Evolutionary conservation across 2,888 invertebrate species (phyloP), one percentile per base, ranked within the genome.

Genomic region (Caenorhabditis angaria): DNA sequence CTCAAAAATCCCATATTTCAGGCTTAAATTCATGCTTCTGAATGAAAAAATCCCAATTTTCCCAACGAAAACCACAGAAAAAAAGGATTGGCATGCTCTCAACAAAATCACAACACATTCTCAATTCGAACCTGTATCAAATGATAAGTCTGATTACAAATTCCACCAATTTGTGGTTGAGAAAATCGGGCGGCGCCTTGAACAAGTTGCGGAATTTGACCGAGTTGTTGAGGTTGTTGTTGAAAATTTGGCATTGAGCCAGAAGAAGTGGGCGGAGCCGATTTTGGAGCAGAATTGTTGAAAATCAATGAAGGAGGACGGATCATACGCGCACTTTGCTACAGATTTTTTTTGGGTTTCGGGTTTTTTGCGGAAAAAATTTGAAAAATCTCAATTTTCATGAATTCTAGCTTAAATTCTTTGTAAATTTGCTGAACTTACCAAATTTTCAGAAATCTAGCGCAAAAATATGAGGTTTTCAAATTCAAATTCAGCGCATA

Each of bases 91-190:
- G 18, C 10, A 3, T 18, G 41, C 6, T 18, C 41, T 18, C 10
- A 41, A 41, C 41, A 41, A 12, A 54, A 27, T 12, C 2, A n/a
- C 54, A 22, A 54, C 27, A 54, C 24, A 22, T 24, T 10, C 6
- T 5, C 27, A 25, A 54, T 27, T 54, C 54, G 27, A 27, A 78
- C 78, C 78, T 78, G 78, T 50, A 65, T 58, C 60, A 70, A 54
- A 60, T 70, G 73, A 68, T 77, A 77, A 51, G 76, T 70, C 58
- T 64, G 70, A 57, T 78, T 78, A 67, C 70, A 76, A 41, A 74
- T 61, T 55, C 62, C 66, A 32, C 70, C 72, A 29, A 55, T 59
- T 48, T 70, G 73, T 53, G 73, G 59, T 24, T 66, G 66, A 12
- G 61, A 56, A 10, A 60, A 70, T 27, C 63, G 62, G 51, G 65